Evolutionary conservation across 1,140 invertebrate species (phyloP), one percentile per base, ranked within the genome.

Genomic region (Aradophagus sp.): DNA sequence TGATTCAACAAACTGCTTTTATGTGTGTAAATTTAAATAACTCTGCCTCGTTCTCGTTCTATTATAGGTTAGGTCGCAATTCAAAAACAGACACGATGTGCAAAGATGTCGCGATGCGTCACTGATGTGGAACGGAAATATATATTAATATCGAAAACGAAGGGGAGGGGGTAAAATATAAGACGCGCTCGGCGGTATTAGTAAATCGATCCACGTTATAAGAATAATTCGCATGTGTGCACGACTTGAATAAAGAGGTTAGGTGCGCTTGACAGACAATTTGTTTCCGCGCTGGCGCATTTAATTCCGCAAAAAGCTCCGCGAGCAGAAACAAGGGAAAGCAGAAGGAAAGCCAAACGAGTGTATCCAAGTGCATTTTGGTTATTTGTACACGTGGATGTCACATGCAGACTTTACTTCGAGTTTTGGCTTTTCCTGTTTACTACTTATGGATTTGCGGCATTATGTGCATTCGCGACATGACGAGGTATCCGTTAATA

Each of bases 261-360:
- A 58, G 58, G 52, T 70, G 67, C 34, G 58, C 67, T 42, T 70
- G 67, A 70, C 67, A 70, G 67, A 70, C 67, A 63, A 70, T 70
- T 61, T 55, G 67, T 70, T 70, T 63, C 59, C 58, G 39, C 67
- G 47, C 50, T 52, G 58, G 58, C 52, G 67, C 58, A 71, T 71
- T 71, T 71, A 71, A 63, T 56, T 63, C 59, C 50, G 42, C 61
- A 63, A 67, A 69, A 66, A 74, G 68, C 67, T 50, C 50, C 35
- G 23, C 11, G 55, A 53, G 55, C 44, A 67, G 62, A 65, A 62
- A 58, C 62, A 63, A 67, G 61, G 58, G 20, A 67, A 56, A 38
- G 48, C 44, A 55, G 39, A 65, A 63, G 65, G 59, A 65, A 63
- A 65, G 3, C 67, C 44, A 58, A 63, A 70, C 52, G 42, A 48